Conservation (phyloP, 2,113 vertebrate species). For the Lontra canadensis region DNA sequence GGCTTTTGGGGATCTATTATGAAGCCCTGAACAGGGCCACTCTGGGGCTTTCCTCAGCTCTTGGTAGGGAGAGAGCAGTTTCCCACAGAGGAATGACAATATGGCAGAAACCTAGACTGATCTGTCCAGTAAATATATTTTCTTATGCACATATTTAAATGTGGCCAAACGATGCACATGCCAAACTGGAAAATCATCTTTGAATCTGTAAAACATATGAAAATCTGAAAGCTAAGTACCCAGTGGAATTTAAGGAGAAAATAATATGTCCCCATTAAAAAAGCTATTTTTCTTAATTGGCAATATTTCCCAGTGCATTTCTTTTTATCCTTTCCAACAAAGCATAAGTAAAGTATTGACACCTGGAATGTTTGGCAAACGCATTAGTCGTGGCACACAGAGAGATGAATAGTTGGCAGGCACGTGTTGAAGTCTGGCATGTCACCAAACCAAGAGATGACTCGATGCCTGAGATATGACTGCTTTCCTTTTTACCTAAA, state of each 20-base stretch:
- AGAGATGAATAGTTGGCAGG: constrained; percentile 28
- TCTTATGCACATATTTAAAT: constrained; percentile 65
- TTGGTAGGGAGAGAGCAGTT: neutral
- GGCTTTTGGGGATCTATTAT: neutral
- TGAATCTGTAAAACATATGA: constrained; percentile 68
- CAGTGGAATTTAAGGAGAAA: constrained; percentile 68
- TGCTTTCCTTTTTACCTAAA: neutral
- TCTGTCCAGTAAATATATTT: constrained; percentile 63
- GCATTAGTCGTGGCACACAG: neutral
- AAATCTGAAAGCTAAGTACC: constrained; percentile 58
- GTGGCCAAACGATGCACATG: constrained; percentile 37
- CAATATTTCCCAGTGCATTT: constrained; percentile 61
- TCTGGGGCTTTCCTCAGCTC: neutral
- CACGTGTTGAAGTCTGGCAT: neutral
- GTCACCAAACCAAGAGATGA: constrained; percentile 46
- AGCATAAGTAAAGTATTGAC: constrained; percentile 67
- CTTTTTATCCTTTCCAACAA: constrained; percentile 72
- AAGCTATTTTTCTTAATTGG: constrained; percentile 71
- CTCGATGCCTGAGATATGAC: constrained; percentile 3
- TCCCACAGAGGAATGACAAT: neutral
- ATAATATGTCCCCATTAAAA: constrained; percentile 52
- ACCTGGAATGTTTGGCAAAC: constrained; percentile 64
- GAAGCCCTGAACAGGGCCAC: neutral
- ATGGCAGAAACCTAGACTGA: neutral
- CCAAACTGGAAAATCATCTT: constrained; percentile 58